phyloP scores from a whole-genome alignment of 2,888 invertebrate genomes.

The Eupeodes latifasciatus region DNA sequence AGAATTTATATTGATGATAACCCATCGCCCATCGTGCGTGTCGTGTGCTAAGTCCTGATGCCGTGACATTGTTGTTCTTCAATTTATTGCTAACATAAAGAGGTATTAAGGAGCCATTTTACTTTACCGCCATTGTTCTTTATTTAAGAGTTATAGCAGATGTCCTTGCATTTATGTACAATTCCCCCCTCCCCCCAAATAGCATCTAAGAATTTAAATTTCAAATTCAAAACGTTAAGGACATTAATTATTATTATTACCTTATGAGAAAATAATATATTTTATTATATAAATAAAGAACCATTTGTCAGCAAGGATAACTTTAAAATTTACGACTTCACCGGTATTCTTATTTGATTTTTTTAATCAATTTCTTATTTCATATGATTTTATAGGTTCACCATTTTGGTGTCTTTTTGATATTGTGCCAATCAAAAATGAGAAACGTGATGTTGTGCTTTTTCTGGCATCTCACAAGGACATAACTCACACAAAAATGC shows the following conservation, averaged over 20 bases:
- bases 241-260: neutral
- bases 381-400: conserved; percentile 87
- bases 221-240: neutral
- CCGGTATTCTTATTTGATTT: neutral
- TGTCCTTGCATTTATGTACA: neutral
- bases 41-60: neutral
- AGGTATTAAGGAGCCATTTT: neutral
- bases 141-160: neutral
- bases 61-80: conserved; percentile 8
- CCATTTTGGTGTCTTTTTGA: conserved; percentile 98
- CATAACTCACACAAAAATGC: conserved; percentile 96
- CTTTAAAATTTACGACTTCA: neutral
- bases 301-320: conserved; percentile 1
- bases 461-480: conserved; percentile 98
- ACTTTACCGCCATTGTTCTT: neutral
- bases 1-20: conserved; percentile 43
- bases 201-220: conserved; percentile 1
- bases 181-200: neutral
- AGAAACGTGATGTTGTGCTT: conserved; percentile 97
- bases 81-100: conserved; percentile 26
- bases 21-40: neutral
- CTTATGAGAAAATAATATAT: neutral
- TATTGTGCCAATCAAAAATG: conserved; percentile 99
- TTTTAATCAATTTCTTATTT: neutral
- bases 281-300: conserved; percentile 4